Percentiles rank a stretch among this genome's conserved stretches.
Evolutionary conservation across 2,888 invertebrate species (phyloP).

Genomic region (Andrena camellia): DNA sequence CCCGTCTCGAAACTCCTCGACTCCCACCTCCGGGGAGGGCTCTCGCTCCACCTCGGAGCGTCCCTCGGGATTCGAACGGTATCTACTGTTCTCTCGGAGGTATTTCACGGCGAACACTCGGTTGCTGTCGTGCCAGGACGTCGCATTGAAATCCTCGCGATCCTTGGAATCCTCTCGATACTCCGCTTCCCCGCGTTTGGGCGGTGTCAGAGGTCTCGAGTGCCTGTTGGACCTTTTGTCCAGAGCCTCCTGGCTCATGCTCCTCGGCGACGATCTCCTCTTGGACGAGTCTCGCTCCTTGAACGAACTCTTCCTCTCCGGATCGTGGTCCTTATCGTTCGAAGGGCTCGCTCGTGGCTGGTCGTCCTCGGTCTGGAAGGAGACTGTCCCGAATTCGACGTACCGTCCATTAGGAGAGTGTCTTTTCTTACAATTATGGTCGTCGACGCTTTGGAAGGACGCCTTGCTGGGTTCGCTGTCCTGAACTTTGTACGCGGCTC

Average conservation of each 20-base stretch:
- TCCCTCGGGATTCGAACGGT: slow-evolving; percentile 55
- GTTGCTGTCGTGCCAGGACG: slow-evolving; percentile 77
- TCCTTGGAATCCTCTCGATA: slow-evolving; percentile 35
- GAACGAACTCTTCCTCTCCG: slow-evolving; percentile 24
- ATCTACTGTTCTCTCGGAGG: slow-evolving; percentile 73
- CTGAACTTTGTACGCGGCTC: neutral
- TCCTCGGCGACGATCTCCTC: slow-evolving; percentile 41
- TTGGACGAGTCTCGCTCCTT: slow-evolving; percentile 55
- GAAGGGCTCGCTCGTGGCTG: slow-evolving; percentile 11
- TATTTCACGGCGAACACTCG: slow-evolving; percentile 73
- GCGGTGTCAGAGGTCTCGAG: slow-evolving; percentile 80
- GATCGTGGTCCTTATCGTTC: slow-evolving; percentile 42
- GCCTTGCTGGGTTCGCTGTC: slow-evolving; percentile 29
- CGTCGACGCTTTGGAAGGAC: slow-evolving; percentile 41
- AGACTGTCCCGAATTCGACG: slow-evolving; percentile 59
- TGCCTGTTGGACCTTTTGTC: slow-evolving; percentile 73
- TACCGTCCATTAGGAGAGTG: slow-evolving; percentile 60
- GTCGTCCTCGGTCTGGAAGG: slow-evolving; percentile 33
- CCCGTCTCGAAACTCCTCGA: neutral
- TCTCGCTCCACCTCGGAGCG: slow-evolving; percentile 48
- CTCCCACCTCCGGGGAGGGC: slow-evolving; percentile 27
- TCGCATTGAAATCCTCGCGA: slow-evolving; percentile 65
- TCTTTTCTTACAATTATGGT: slow-evolving; percentile 26
- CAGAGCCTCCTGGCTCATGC: slow-evolving; percentile 43
- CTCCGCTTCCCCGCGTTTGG: slow-evolving; percentile 55